Evolutionary conservation across 2,113 vertebrate genomes (phyloP), one percentile per base, ranked within the genome.

Genomic region (Tachysurus fulvidraco): DNA sequence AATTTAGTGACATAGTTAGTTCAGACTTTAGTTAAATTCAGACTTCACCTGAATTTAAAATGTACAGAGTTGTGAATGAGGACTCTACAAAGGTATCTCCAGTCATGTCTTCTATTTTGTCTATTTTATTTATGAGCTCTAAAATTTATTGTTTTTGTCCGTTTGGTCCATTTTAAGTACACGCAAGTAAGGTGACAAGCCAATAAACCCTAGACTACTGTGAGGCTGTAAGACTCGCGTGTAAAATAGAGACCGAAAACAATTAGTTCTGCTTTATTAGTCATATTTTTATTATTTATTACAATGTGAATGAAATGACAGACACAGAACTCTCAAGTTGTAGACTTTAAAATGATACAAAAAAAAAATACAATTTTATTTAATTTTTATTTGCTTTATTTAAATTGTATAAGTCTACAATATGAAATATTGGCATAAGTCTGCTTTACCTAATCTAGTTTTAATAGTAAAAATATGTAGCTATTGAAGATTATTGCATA

Each of bases 141-240:
- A 65, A 28, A 23, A 14, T 65, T 10, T 11, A n/a, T n/a, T n/a
- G n/a, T 28, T 65, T 65, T 10, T 65, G 11, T 7, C 67, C 5
- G 0, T 65, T 65, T 69, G 7, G 12, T 50, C 46, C 46, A 17
- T 16, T 16, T 17, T 21, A 21, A 16, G 69, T 19, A 17, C 6
- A 67, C 64, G 14, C 64, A 67, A 14, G n/a, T n/a, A 67, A 67
- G 28, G 65, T 17, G 65, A 30, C 65, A 69, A 69, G 4, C 65
- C 6, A 12, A 73, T 93, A 88, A 92, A 91, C 89, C 91, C 87
- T 91, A 91, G 90, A 87, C 23, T 69, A 86, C 87, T 76, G 82
- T 81, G 85, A 62, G 85, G 83, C 74, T 44, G 82, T 81, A 86
- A 62, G 85, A 81, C 74, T 44, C 74, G 71, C 44, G 55, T 65